Evolutionary conservation across 2,797 vertebrate genomes (phyloP).

Genomic region (Sphenopsis melanotis): DNA sequence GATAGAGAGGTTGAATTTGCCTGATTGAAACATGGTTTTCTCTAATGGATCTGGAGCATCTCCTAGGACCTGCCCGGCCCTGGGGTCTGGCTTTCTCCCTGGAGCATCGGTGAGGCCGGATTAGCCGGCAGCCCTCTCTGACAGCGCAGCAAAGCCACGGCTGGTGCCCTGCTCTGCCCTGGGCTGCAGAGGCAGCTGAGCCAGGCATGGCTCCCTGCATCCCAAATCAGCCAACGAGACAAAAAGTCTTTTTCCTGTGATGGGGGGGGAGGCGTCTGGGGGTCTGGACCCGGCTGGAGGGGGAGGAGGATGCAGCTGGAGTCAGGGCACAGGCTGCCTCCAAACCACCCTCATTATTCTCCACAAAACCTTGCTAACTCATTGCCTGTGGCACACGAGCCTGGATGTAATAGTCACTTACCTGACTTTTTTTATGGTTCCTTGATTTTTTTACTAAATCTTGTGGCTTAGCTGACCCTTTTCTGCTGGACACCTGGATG

Average conservation of each 20-base stretch:
- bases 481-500: not conserved
- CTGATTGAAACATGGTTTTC: not conserved
- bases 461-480: not conserved
- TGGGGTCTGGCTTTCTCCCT: not conserved
- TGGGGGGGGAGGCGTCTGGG: accelerated
- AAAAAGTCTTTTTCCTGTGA: not conserved
- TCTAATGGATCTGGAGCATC: not conserved
- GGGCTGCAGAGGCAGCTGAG: not conserved
- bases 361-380: slow-evolving; percentile 13
- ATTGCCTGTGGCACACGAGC: not conserved
- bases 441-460: not conserved
- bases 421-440: not conserved
- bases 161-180: not conserved
- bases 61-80: not conserved
- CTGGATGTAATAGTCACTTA: not conserved
- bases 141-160: not conserved
- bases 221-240: not conserved
- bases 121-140: not conserved
- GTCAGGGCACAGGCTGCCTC: not conserved
- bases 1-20: not conserved
- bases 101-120: accelerated
- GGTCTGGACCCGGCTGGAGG: not conserved
- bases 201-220: not conserved
- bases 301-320: not conserved
- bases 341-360: not conserved